Conservation (phyloP, 2,888 invertebrate species). For the Urechis unicinctus region DNA sequence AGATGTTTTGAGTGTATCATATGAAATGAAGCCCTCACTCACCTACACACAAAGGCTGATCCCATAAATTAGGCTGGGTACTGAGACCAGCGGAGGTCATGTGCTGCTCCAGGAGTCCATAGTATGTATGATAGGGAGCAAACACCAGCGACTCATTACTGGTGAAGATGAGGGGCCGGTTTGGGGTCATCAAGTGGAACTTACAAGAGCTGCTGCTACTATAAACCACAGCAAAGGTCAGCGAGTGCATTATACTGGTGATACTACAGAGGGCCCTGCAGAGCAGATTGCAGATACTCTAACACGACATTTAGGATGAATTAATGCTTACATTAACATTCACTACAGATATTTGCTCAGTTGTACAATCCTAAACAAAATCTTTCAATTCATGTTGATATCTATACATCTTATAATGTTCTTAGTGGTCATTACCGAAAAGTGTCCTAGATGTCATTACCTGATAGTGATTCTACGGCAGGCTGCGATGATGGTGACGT, state of each 20-base stretch:
- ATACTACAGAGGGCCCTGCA: no score
- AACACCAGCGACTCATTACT: conserved; percentile 45
- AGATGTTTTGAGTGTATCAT: neutral
- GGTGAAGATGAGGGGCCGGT: conserved; percentile 47
- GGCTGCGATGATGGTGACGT: conserved; percentile 45
- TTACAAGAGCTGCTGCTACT: conserved; percentile 33
- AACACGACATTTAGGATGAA: no score
- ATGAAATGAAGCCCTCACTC: neutral
- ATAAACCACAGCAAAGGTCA: neutral
- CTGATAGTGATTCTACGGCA: conserved; percentile 37
- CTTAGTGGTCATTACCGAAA: no score
- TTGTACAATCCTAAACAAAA: no score
- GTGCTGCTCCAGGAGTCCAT: conserved; percentile 48
- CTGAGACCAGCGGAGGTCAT: conserved; percentile 43
- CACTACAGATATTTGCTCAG: no score
- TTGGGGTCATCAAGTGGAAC: conserved; percentile 49
- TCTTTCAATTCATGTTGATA: no score
- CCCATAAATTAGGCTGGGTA: conserved; percentile 47
- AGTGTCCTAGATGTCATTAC: conserved; percentile 9
- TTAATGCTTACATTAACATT: no score
- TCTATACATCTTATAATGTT: no score
- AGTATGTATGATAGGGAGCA: conserved; percentile 51
- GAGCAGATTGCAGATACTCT: no score
- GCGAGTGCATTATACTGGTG: no score
- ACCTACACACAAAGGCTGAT: conserved; percentile 41